Evolutionary conservation across 2,113 vertebrate genomes (phyloP).

Genomic region (Typhlomys cinereus): DNA sequence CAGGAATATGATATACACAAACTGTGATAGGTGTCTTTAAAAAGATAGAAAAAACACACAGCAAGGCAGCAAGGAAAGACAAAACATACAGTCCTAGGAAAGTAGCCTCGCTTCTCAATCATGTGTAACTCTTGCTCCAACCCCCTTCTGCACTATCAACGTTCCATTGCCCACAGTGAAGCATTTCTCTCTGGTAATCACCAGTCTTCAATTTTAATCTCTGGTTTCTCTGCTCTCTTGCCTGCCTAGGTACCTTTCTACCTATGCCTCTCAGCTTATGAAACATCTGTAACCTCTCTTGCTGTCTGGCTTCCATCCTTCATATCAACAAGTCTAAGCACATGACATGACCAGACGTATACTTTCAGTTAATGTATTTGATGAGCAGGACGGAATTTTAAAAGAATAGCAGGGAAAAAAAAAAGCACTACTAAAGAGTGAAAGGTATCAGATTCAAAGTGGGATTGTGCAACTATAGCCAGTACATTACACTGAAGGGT

Average conservation of each 20-base stretch:
- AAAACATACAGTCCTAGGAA: not conserved
- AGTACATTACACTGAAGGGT: not conserved
- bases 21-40: conserved; percentile 34
- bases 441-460: not conserved
- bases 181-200: not conserved
- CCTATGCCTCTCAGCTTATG: not conserved
- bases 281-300: not conserved
- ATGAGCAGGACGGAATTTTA: not conserved
- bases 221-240: not conserved
- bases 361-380: not conserved
- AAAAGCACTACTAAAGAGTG: not conserved
- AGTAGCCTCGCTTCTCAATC: not conserved
- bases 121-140: not conserved
- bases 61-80: not conserved
- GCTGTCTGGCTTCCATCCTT: not conserved
- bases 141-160: not conserved
- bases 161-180: not conserved
- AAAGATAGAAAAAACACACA: not conserved
- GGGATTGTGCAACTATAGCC: not conserved
- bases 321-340: not conserved
- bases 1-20: not conserved
- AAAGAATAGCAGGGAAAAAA: not conserved
- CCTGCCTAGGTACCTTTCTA: too few relatives aligned
- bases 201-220: not conserved
- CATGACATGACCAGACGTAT: too few relatives aligned